Evolutionary conservation across 2,113 vertebrate genomes (phyloP).

Genomic region (Amazona vittata): DNA sequence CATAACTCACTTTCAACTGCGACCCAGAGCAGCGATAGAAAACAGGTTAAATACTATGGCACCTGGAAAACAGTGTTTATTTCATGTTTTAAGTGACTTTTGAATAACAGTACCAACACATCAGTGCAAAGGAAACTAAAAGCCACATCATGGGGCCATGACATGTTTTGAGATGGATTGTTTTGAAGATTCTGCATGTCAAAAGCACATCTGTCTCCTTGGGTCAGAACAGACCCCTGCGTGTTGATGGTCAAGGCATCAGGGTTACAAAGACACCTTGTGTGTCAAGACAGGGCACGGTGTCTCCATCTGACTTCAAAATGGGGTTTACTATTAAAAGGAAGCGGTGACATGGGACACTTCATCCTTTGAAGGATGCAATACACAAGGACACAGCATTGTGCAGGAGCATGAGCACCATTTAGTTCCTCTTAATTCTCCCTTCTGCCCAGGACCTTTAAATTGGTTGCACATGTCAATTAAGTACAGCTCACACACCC

Average conservation of each 20-base stretch:
- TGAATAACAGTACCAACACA: background rate
- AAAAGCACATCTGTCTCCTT: background rate
- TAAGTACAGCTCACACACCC: constrained; percentile 49
- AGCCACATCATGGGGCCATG: background rate
- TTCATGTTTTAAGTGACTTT: background rate
- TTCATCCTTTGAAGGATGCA: background rate
- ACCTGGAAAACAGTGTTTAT: background rate
- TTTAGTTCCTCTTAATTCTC: background rate
- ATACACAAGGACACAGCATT: background rate
- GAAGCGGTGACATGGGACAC: background rate
- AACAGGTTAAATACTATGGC: background rate
- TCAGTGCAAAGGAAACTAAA: background rate
- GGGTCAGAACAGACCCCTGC: background rate
- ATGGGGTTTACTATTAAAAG: background rate
- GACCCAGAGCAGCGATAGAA: background rate
- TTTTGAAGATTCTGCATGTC: background rate
- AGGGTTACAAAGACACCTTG: background rate
- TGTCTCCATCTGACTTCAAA: background rate
- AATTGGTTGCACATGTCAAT: background rate
- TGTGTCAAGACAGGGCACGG: background rate
- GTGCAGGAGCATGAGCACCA: background rate
- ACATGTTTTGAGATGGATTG: background rate
- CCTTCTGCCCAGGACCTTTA: constrained; percentile 29
- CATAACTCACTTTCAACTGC: background rate
- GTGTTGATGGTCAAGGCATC: background rate